Conservation (phyloP, 2,113 vertebrate genomes). For the Aphyosemion australe region DNA sequence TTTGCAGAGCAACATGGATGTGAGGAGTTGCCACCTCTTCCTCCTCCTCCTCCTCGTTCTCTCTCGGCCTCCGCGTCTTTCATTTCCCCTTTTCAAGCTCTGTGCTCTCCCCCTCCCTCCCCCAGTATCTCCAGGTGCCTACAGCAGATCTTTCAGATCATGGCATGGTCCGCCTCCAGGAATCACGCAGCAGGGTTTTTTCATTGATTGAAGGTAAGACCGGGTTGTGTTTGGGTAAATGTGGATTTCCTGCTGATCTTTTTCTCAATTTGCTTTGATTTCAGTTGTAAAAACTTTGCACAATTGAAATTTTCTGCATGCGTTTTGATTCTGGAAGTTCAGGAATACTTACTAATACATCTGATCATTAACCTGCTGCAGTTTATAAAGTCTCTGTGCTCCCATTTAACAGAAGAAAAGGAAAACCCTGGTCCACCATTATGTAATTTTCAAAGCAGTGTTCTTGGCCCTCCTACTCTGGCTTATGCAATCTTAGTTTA, state of each 20-base stretch:
- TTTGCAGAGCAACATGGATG: conserved; percentile 76
- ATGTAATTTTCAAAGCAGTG: conserved; percentile 57
- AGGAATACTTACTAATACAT: not conserved
- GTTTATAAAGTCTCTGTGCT: conserved; percentile 22
- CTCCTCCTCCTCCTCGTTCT: conserved; percentile 6
- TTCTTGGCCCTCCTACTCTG: conserved; percentile 40
- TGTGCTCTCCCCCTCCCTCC: not conserved
- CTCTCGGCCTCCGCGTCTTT: conserved; percentile 46
- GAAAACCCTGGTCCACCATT: conserved; percentile 23
- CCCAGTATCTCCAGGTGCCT: conserved; percentile 49
- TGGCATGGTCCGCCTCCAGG: conserved; percentile 35
- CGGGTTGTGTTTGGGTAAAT: conserved; percentile 9
- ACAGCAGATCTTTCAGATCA: conserved; percentile 20
- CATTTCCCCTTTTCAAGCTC: conserved; percentile 58
- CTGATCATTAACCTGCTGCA: conserved; percentile 60
- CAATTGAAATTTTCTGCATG: not conserved
- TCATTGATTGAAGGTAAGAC: conserved; percentile 55
- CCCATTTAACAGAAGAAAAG: not conserved
- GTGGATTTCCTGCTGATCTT: no score
- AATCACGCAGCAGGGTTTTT: conserved; percentile 2
- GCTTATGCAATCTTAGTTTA: conserved; percentile 74
- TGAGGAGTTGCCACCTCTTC: conserved; percentile 46
- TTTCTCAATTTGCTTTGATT: not conserved
- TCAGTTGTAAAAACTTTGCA: not conserved
- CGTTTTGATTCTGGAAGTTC: not conserved